Conservation (phyloP, 2,113 vertebrate genomes). For the Notiomystis cincta region DNA sequence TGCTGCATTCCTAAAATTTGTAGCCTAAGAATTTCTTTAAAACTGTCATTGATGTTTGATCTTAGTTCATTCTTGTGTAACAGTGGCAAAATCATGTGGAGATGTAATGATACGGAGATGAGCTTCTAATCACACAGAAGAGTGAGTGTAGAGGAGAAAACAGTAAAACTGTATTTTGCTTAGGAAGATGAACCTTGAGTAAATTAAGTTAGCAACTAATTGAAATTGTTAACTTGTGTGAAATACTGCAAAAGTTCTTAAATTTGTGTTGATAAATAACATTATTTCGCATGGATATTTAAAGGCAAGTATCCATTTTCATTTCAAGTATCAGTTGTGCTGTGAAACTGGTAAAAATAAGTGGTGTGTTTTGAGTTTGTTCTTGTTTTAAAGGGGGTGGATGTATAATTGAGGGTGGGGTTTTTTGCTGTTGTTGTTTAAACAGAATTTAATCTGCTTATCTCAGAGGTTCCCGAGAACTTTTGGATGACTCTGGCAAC, state of each 20-base stretch:
- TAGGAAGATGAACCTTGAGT: not conserved
- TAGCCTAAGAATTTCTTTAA: not conserved
- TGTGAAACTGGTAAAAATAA: not conserved
- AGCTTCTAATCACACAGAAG: not conserved
- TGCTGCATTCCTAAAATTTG: not conserved
- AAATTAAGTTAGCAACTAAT: not conserved
- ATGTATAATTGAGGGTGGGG: not conserved
- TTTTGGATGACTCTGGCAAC: conserved; percentile 83
- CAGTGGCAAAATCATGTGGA: not conserved
- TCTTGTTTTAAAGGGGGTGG: not conserved
- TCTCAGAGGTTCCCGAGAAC: conserved; percentile 83
- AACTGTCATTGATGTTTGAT: not conserved
- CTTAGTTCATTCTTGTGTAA: not conserved
- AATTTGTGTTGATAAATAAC: not conserved
- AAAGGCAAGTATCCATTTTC: not conserved
- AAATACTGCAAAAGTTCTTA: not conserved
- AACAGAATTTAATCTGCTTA: not conserved
- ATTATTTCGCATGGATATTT: not conserved
- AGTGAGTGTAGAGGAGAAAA: not conserved
- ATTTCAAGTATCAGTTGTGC: not conserved
- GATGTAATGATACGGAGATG: not conserved
- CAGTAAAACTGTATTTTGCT: not conserved
- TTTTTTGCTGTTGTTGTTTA: not conserved
- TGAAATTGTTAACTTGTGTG: not conserved
- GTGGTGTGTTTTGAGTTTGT: not conserved